phyloP scores from a whole-genome alignment of 2,797 vertebrate species.

The Bradypus variegatus region DNA sequence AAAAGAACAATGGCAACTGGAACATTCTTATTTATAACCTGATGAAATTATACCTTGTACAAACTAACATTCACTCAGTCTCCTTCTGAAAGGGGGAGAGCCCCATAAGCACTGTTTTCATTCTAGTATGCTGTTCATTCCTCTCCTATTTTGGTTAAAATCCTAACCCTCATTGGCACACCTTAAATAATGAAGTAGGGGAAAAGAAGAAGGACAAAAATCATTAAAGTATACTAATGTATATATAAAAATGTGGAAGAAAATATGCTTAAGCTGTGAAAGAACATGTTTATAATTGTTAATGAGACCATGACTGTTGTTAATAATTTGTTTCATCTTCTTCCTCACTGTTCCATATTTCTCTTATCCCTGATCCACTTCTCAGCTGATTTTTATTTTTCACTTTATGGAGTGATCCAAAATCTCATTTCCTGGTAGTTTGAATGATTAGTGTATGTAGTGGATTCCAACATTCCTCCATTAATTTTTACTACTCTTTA shows the following conservation, averaged over 20 bases:
- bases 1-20: background rate
- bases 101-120: background rate
- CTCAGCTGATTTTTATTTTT: background rate
- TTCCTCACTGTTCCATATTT: background rate
- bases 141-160: background rate
- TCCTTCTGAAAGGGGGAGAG: background rate
- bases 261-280: background rate
- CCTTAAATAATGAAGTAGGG: background rate
- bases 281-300: background rate
- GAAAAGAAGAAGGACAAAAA: background rate
- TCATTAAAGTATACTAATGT: background rate
- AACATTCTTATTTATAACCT: background rate
- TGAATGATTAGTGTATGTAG: background rate
- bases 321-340: background rate
- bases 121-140: background rate
- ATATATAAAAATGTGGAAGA: background rate
- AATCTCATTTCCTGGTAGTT: background rate
- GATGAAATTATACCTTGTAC: background rate
- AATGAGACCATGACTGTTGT: background rate
- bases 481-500: background rate
- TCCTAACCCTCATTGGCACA: background rate
- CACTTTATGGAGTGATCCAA: background rate
- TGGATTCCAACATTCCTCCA: background rate
- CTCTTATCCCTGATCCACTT: background rate
- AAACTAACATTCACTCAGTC: background rate